phyloP scores from a whole-genome alignment of 2,888 invertebrate genomes.

The Amblyjoppa fuscipennis region DNA sequence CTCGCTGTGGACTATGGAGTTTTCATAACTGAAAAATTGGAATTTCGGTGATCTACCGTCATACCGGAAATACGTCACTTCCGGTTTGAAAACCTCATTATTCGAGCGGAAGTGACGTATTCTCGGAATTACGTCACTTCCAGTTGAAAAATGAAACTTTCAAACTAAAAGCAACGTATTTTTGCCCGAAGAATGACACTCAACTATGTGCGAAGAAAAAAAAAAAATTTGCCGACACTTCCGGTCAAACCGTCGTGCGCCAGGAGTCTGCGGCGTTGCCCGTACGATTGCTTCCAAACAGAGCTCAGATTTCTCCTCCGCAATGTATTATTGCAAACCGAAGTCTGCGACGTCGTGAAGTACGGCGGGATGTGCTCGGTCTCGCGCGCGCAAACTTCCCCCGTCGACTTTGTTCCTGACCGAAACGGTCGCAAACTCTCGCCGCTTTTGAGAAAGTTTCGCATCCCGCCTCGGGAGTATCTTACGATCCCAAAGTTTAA shows the following conservation, averaged over 20 bases:
- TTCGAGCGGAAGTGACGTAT: no score
- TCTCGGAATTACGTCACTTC: no score
- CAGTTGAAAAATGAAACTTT: no score
- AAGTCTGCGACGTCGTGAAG: neutral
- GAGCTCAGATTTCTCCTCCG: neutral
- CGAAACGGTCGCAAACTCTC: slow-evolving; percentile 42
- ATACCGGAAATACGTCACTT: no score
- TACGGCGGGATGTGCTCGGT: neutral
- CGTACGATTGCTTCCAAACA: neutral
- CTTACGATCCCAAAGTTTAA: slow-evolving; percentile 47
- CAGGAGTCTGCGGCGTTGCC: neutral
- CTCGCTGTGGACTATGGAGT: no score
- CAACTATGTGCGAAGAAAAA: neutral
- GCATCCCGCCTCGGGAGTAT: slow-evolving; percentile 12
- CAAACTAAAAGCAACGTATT: no score
- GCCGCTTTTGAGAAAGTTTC: slow-evolving; percentile 47
- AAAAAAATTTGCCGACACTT: neutral
- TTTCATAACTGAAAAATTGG: no score
- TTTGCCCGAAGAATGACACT: no score
- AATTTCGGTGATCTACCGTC: no score
- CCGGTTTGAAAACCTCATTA: no score
- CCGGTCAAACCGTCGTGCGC: neutral
- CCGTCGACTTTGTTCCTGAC: slow-evolving; percentile 59
- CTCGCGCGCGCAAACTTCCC: slow-evolving; percentile 21
- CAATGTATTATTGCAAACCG: neutral